Conservation (phyloP, 2,797 vertebrate genomes). For the Schizopygopsis pylzovi region DNA sequence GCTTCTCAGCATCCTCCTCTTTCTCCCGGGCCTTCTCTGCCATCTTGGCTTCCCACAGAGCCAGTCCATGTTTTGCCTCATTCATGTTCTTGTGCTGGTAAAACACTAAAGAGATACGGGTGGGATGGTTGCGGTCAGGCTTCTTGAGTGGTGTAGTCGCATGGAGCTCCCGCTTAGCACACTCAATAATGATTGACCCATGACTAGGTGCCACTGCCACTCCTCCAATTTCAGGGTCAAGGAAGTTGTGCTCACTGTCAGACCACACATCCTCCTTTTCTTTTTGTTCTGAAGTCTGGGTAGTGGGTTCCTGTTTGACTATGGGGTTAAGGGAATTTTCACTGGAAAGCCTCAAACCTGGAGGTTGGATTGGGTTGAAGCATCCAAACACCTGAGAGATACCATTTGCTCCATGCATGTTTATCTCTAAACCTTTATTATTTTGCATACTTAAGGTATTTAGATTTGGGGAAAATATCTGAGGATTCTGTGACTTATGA, state of each 20-base stretch:
- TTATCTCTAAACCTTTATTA: conserved; percentile 78
- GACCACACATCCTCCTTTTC: conserved; percentile 94
- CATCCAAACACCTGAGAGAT: conserved; percentile 78
- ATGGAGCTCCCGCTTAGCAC: conserved; percentile 96
- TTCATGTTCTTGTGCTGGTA: conserved; percentile 99
- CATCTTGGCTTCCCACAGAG: conserved; percentile 98
- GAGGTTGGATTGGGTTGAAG: conserved; percentile 70
- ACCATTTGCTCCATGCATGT: conserved; percentile 74
- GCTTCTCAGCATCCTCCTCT: conserved; percentile 92
- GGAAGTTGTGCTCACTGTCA: conserved; percentile 97
- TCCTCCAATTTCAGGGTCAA: conserved; percentile 95
- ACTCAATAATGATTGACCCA: conserved; percentile 97
- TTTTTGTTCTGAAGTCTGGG: conserved; percentile 69
- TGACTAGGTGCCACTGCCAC: conserved; percentile 96
- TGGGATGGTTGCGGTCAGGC: conserved; percentile 91
- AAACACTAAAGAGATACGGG: conserved; percentile 96
- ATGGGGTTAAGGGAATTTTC: conserved; percentile 72
- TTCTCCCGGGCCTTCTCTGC: conserved; percentile 96
- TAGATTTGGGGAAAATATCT: conserved; percentile 77
- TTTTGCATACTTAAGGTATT: conserved; percentile 85
- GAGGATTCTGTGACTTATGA: conserved; percentile 76
- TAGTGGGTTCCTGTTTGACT: conserved; percentile 75
- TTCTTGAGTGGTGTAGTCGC: conserved; percentile 95
- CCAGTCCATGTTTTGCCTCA: conserved; percentile 95
- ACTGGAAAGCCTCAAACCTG: conserved; percentile 73